These are phyloP conservation scores for Cydia fagiglandana DNA, from an alignment of 1,140 invertebrate genomes.

Conservation along the genomic window DNA sequence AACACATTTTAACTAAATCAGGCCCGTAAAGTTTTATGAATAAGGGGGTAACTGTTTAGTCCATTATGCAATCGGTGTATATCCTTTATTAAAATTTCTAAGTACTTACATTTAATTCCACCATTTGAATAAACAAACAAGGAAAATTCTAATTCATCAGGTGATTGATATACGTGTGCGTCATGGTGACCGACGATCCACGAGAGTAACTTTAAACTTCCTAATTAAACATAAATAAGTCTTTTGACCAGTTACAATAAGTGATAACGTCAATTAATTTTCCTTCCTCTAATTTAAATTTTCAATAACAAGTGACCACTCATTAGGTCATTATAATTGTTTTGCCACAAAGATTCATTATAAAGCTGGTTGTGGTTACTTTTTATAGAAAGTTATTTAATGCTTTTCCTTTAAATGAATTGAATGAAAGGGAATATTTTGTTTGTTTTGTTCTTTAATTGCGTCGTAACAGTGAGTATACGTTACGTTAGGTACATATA, in stretches of 20 bases:
- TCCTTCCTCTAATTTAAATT: constrained; percentile 26
- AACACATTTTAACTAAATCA: too few species aligned
- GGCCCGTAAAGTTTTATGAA: too few species aligned
- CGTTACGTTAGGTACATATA: too few species aligned
- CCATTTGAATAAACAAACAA: neutral
- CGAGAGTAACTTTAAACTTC: neutral
- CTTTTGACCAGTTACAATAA: neutral
- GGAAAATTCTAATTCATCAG: neutral
- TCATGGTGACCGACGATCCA: neutral
- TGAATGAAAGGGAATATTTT: neutral
- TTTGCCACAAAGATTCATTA: neutral
- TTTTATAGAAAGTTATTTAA: neutral
- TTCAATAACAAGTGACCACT: constrained; percentile 19
- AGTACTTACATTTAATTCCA: neutral
- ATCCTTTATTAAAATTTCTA: neutral
- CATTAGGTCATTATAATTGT: neutral
- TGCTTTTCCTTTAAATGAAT: neutral
- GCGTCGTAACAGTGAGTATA: neutral
- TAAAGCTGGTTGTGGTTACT: neutral
- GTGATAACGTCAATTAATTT: neutral
- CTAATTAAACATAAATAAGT: neutral
- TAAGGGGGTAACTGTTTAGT: too few species aligned
- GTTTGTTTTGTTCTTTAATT: neutral
- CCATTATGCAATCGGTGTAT: too few species aligned
- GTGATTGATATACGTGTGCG: neutral